These are phyloP conservation scores for Ephydatia muelleri DNA, from an alignment of 37 sponge, comb jelly and placozoan genomes.

Conservation along the genomic window DNA sequence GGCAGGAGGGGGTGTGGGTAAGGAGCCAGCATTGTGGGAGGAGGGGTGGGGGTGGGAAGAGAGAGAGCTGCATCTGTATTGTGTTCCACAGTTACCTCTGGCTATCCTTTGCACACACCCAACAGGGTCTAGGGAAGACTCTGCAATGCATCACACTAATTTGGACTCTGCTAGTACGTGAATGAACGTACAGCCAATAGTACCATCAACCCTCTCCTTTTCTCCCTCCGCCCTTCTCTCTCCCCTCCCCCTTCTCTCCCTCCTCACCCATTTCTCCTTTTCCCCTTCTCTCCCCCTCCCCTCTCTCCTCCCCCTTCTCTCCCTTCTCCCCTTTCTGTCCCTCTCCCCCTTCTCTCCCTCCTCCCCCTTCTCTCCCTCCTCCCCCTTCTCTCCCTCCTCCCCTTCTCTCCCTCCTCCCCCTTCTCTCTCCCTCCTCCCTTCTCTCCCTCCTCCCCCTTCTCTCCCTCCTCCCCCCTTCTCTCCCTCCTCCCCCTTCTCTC, in stretches of 20 bases:
- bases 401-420: neutral
- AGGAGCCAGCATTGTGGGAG: neutral
- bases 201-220: neutral
- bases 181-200: neutral
- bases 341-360: neutral
- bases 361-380: neutral
- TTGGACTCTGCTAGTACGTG: conserved; percentile 88
- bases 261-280: neutral
- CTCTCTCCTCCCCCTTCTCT: too few species aligned
- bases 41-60: neutral
- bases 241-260: neutral
- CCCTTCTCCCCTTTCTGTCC: neutral
- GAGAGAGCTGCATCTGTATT: neutral
- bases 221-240: neutral
- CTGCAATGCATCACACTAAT: conserved; percentile 94
- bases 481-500: too few species aligned
- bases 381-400: neutral
- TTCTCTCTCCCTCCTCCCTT: neutral
- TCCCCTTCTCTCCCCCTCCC: neutral
- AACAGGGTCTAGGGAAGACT: conserved; percentile 95
- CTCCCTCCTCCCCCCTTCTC: neutral
- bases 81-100: neutral
- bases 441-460: neutral
- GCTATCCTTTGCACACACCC: neutral
- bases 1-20: neutral